Evolutionary conservation across 1,140 invertebrate species (phyloP).

Genomic region (Aphis craccivora): DNA sequence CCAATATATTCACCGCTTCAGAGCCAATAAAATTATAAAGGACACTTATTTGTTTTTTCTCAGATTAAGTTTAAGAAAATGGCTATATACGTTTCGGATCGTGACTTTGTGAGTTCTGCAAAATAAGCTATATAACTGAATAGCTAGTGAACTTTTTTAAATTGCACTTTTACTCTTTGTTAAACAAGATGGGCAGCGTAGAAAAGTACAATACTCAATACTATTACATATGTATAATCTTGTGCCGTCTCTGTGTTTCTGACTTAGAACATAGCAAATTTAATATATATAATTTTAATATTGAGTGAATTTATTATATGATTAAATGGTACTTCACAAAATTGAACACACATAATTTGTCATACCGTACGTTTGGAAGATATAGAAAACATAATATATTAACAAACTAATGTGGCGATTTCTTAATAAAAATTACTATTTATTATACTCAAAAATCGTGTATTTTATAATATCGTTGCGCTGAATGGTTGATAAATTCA

Average conservation of each 20-base stretch:
- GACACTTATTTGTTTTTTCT: too few species aligned
- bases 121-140: not conserved
- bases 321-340: too few species aligned
- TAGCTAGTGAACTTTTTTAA: not conserved
- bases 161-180: not conserved
- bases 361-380: not conserved
- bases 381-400: not conserved
- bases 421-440: too few species aligned
- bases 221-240: not conserved
- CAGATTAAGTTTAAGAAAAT: not conserved
- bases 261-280: too few species aligned
- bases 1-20: too few species aligned
- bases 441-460: not conserved
- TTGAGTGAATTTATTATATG: too few species aligned
- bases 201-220: not conserved
- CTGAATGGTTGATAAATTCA: not conserved
- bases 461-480: not conserved
- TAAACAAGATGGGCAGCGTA: not conserved
- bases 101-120: not conserved
- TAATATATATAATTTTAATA: too few species aligned
- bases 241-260: too few species aligned
- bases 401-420: not conserved
- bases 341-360: not conserved
- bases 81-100: not conserved
- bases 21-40: too few species aligned